Percentiles rank a stretch among this genome's conserved stretches.
Conservation (phyloP, 2,888 invertebrate genomes). For the Meganola albula region DNA sequence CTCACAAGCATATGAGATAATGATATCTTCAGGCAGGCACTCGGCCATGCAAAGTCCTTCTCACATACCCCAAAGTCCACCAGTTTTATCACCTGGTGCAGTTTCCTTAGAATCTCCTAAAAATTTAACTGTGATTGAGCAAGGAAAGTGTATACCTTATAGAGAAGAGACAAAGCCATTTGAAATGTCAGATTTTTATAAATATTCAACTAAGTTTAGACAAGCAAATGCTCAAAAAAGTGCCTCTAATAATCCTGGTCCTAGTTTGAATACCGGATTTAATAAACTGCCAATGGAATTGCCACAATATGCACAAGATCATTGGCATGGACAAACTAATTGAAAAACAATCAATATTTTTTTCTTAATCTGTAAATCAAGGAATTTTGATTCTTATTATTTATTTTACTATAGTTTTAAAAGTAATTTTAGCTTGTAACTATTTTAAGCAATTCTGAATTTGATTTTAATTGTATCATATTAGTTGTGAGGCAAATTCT, state of each 20-base stretch:
- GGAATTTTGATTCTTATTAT: too few relatives aligned
- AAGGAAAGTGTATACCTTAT: slow-evolving; percentile 93
- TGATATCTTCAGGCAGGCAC: slow-evolving; percentile 64
- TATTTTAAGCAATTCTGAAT: too few relatives aligned
- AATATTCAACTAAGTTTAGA: slow-evolving; percentile 96
- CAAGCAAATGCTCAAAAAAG: slow-evolving; percentile 68
- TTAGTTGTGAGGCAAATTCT: too few relatives aligned
- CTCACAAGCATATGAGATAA: slow-evolving; percentile 69
- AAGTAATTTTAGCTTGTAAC: too few relatives aligned
- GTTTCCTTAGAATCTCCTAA: slow-evolving; percentile 86
- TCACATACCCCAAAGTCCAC: slow-evolving; percentile 54
- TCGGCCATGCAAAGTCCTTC: slow-evolving; percentile 66
- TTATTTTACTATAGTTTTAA: too few relatives aligned
- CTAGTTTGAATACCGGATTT: slow-evolving; percentile 43
- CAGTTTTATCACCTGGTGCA: slow-evolving; percentile 62
- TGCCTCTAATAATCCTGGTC: slow-evolving; percentile 39
- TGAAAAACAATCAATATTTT: too few relatives aligned
- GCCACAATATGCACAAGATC: slow-evolving; percentile 61
- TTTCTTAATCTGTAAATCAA: too few relatives aligned
- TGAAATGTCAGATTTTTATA: slow-evolving; percentile 98
- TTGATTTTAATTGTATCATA: too few relatives aligned
- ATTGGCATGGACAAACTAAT: slow-evolving; percentile 60
- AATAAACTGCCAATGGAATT: slow-evolving; percentile 66
- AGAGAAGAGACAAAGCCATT: slow-evolving; percentile 97
- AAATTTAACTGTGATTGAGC: slow-evolving; percentile 90